A percentile compares a stretch with the other conserved stretches of the same genome.
These are phyloP conservation scores for Sylvietta virens DNA, from an alignment of 2,113 vertebrate species.

Conservation along the genomic window DNA sequence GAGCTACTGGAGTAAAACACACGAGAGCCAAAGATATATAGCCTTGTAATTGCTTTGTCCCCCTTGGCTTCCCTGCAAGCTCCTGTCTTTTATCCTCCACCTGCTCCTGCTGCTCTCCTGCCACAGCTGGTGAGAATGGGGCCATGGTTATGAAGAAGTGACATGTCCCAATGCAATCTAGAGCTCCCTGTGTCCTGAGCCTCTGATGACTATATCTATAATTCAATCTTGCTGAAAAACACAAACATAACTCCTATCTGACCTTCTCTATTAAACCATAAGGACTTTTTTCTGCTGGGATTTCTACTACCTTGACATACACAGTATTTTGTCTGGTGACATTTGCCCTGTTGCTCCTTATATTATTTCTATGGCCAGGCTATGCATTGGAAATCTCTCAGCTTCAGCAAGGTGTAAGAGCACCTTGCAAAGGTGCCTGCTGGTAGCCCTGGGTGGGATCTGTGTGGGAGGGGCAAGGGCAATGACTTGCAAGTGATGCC, in stretches of 20 bases:
- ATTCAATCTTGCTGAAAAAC: slow-evolving; percentile 10
- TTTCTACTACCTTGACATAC: not conserved
- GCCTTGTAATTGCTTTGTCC: not conserved
- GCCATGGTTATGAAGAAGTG: not conserved
- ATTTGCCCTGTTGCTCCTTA: not conserved
- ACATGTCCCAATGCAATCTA: not conserved
- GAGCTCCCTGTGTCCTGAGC: not conserved
- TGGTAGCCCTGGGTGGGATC: not conserved
- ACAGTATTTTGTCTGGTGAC: not conserved
- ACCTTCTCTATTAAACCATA: not conserved
- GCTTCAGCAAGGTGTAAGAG: not conserved
- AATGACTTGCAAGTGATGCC: not conserved
- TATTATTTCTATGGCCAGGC: not conserved
- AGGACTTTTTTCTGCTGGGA: not conserved
- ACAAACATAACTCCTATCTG: not conserved
- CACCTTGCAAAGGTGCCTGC: not conserved
- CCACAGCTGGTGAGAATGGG: not conserved
- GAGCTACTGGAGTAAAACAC: not conserved
- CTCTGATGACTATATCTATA: slow-evolving; percentile 33
- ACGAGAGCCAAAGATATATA: not conserved
- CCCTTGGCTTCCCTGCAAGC: not conserved
- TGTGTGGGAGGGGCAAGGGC: not conserved
- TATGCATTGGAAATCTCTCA: not conserved
- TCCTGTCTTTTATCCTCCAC: not conserved
- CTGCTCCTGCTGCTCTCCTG: not conserved